These are phyloP conservation scores for Actinia tenebrosa DNA, from an alignment of 64 coral and sea anemone genomes.

Conservation along the genomic window DNA sequence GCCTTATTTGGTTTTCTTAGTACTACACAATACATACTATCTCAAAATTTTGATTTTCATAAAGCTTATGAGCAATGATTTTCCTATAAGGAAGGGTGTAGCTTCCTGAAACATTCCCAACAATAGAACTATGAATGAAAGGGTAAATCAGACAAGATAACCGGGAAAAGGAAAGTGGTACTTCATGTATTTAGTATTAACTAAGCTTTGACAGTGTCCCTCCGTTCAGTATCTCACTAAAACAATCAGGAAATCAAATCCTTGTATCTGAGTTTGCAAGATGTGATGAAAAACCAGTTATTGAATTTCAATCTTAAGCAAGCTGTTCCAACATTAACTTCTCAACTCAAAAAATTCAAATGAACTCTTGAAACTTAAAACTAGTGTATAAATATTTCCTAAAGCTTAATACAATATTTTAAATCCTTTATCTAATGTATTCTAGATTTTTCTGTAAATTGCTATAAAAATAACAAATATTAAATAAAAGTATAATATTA, in stretches of 20 bases:
- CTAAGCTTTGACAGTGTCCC: neutral
- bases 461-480: neutral
- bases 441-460: neutral
- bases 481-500: neutral
- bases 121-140: neutral
- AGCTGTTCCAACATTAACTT: slow-evolving; percentile 8
- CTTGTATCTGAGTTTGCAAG: slow-evolving; percentile 22
- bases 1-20: neutral
- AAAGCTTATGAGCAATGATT: neutral
- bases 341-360: neutral
- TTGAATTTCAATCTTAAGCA: slow-evolving; percentile 4
- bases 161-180: neutral
- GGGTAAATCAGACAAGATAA: neutral
- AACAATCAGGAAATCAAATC: slow-evolving; percentile 22
- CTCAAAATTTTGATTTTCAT: neutral
- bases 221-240: neutral
- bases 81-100: slow-evolving; percentile 13
- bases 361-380: neutral
- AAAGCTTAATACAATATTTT: neutral
- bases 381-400: neutral
- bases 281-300: slow-evolving; percentile 8
- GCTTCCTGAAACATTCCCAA: neutral
- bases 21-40: neutral
- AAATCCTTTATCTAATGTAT: neutral
- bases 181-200: neutral